Conservation (phyloP, 2,888 invertebrate genomes). For the Automeris io region DNA sequence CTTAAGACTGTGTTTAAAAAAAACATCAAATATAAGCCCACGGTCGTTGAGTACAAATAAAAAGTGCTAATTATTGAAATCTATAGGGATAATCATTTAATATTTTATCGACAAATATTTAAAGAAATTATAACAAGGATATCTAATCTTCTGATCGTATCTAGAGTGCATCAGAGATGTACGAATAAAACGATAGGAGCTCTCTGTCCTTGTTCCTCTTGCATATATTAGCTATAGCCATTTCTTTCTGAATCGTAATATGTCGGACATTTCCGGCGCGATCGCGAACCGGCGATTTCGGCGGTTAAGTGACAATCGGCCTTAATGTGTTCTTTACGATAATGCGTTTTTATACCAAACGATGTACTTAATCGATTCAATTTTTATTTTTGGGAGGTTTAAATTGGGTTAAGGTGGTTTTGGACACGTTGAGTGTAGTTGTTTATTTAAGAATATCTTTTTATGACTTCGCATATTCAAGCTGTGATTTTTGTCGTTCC, state of each 20-base stretch:
- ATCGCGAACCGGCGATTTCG: conserved; percentile 25
- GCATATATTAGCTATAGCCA: conserved; percentile 9
- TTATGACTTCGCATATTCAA: too few species aligned
- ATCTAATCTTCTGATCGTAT: conserved; percentile 16
- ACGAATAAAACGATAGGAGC: conserved; percentile 8
- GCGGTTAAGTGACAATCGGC: conserved; percentile 22
- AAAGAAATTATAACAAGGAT: background rate
- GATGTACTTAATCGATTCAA: conserved; percentile 6
- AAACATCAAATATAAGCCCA: too few species aligned
- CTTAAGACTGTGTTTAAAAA: too few species aligned
- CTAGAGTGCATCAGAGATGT: conserved; percentile 5
- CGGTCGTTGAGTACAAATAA: too few species aligned
- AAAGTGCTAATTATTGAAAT: too few species aligned
- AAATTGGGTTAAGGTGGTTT: conserved; percentile 10
- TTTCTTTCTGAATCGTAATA: conserved; percentile 27
- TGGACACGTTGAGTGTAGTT: background rate
- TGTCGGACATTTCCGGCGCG: conserved; percentile 42
- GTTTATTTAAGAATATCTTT: background rate
- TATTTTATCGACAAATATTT: too few species aligned
- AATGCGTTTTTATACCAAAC: conserved; percentile 9
- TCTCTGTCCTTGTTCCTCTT: conserved; percentile 17
- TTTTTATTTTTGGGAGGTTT: conserved; percentile 9
- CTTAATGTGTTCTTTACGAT: conserved; percentile 21
- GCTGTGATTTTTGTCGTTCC: too few species aligned
- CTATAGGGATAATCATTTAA: too few species aligned